phyloP scores from a whole-genome alignment of 2,888 invertebrate species.

The Punctoribates punctum region DNA sequence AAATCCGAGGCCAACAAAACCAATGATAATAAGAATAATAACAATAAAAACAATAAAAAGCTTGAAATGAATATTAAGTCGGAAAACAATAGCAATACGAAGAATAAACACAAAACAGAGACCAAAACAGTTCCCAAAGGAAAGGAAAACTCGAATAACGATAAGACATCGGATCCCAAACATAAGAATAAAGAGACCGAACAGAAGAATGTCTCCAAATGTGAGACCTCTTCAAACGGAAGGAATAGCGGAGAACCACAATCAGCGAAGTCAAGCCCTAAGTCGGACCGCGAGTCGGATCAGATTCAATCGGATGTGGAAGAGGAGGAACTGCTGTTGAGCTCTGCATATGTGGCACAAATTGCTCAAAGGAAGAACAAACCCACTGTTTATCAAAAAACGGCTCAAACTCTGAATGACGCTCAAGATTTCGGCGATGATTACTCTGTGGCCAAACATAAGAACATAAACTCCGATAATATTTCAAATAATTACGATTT shows the following conservation, averaged over 20 bases:
- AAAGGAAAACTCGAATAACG: not conserved
- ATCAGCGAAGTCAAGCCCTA: not conserved
- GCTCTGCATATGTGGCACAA: conserved; percentile 27
- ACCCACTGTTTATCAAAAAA: not conserved
- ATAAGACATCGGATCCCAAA: not conserved
- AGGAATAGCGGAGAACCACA: not conserved
- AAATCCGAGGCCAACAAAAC: not conserved
- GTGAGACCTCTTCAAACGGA: no score
- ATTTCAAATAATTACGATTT: not conserved
- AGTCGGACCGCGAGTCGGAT: conserved; percentile 16
- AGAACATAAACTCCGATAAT: not conserved
- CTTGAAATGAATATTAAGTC: not conserved
- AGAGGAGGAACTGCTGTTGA: conserved; percentile 13
- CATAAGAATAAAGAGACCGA: not conserved
- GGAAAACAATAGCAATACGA: not conserved
- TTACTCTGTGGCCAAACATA: not conserved
- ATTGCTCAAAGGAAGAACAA: conserved; percentile 32
- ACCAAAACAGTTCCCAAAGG: not conserved
- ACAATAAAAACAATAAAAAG: conserved; percentile 10
- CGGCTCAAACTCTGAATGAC: conserved; percentile 7
- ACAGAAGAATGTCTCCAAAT: no score
- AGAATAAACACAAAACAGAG: conserved; percentile 3
- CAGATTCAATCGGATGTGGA: not conserved
- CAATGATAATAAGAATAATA: not conserved
- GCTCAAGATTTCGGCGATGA: conserved; percentile 1